A percentile compares a stretch with the other conserved stretches of the same genome.
Evolutionary conservation across 2,797 vertebrate genomes (phyloP).

Genomic region (Semotilus atromaculatus): DNA sequence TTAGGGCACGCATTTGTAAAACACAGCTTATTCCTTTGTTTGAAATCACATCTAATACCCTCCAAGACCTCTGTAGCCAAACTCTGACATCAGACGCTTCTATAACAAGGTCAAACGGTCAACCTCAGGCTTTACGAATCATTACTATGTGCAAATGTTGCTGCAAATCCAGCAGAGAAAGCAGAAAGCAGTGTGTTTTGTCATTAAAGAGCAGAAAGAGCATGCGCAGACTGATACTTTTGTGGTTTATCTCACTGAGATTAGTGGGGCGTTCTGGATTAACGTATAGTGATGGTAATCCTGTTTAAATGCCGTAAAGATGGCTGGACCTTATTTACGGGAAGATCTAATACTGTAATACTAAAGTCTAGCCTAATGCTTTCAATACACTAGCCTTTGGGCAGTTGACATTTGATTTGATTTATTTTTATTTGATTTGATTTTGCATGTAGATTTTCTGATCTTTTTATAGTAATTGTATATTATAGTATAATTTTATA

Average conservation of each 20-base stretch:
- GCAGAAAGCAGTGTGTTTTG: background rate
- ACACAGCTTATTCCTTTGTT: background rate
- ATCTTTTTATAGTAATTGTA: background rate
- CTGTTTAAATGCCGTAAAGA: conserved; percentile 2
- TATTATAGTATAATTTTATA: no score
- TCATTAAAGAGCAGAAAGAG: conserved; percentile 18
- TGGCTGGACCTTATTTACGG: background rate
- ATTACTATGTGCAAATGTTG: background rate
- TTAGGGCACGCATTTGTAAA: background rate
- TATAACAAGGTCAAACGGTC: conserved; percentile 24
- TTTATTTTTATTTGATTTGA: background rate
- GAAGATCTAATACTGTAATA: background rate
- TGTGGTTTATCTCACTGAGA: background rate
- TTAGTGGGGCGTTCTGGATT: conserved; percentile 18
- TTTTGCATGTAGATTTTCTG: background rate
- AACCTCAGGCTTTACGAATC: conserved; percentile 19
- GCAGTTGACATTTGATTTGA: background rate
- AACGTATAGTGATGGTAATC: conserved; percentile 10
- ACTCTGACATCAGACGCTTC: background rate
- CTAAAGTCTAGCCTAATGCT: background rate
- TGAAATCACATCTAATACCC: conserved; percentile 10
- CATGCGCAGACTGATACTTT: background rate
- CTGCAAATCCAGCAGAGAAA: conserved; percentile 25
- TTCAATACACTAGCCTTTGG: background rate
- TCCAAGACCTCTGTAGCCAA: background rate